Conservation (phyloP, 2,797 vertebrate genomes). For the Karalla daura region DNA sequence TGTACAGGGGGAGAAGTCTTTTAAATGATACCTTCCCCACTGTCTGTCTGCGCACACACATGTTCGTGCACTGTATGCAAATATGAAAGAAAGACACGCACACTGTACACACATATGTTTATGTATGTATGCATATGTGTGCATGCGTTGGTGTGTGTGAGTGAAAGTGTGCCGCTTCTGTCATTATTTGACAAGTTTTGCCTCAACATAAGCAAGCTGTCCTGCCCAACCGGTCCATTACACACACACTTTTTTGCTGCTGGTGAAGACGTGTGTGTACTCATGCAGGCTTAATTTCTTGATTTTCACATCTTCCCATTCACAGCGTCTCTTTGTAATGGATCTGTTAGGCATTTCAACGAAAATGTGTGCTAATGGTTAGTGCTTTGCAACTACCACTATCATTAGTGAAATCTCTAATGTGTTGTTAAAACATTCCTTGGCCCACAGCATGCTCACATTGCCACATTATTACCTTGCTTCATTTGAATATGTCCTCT, state of each 20-base stretch:
- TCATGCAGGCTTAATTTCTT: slow-evolving; percentile 72
- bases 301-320: slow-evolving; percentile 44
- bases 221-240: slow-evolving; percentile 80
- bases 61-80: slow-evolving; percentile 41
- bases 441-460: slow-evolving; percentile 48
- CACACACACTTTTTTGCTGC: slow-evolving; percentile 35
- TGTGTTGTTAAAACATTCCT: slow-evolving; percentile 67
- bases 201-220: slow-evolving; percentile 80
- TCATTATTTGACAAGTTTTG: slow-evolving; percentile 67
- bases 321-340: slow-evolving; percentile 43
- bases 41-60: slow-evolving; percentile 37
- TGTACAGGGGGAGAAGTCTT: slow-evolving; percentile 75
- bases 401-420: slow-evolving; percentile 70
- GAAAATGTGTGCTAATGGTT: slow-evolving; percentile 73
- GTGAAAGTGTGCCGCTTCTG: too few relatives aligned
- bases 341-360: slow-evolving; percentile 60
- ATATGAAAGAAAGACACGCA: slow-evolving; percentile 25
- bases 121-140: slow-evolving; percentile 15
- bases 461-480: slow-evolving; percentile 47
- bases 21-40: slow-evolving; percentile 78
- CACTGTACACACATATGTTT: slow-evolving; percentile 29
- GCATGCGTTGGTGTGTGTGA: too few relatives aligned
- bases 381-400: slow-evolving; percentile 57
- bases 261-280: slow-evolving; percentile 54
- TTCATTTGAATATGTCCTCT: slow-evolving; percentile 58